Percentiles rank a stretch among this genome's conserved stretches.
phyloP scores from a whole-genome alignment of 2,113 vertebrate species.

The Girardinichthys multiradiatus region DNA sequence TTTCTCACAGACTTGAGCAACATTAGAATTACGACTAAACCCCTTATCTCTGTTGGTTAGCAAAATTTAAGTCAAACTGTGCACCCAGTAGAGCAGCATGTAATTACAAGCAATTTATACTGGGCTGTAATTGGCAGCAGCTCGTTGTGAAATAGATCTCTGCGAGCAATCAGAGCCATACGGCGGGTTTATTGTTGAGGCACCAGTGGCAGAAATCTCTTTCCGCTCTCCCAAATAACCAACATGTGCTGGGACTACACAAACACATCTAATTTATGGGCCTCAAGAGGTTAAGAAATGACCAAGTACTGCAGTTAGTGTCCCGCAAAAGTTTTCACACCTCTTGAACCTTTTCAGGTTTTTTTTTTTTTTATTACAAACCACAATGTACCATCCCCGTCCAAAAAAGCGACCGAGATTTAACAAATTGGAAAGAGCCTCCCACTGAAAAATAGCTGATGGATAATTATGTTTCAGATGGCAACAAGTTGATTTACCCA shows the following conservation, averaged over 20 bases:
- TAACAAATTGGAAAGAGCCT: background rate
- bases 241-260: conserved; percentile 14
- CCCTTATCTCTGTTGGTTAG: conserved; percentile 52
- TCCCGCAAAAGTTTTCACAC: background rate
- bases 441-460: background rate
- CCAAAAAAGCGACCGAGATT: background rate
- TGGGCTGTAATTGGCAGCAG: conserved; percentile 77
- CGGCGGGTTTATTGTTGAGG: conserved; percentile 48
- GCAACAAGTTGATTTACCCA: background rate
- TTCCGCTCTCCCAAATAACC: conserved; percentile 19
- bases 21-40: conserved; percentile 26
- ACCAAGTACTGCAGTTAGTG: background rate
- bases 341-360: background rate
- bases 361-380: background rate
- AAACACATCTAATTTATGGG: conserved; percentile 3
- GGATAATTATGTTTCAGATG: background rate
- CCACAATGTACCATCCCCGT: background rate
- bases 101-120: conserved; percentile 79
- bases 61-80: conserved; percentile 71
- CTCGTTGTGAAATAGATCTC: conserved; percentile 67
- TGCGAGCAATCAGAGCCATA: conserved; percentile 47
- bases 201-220: conserved; percentile 21
- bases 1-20: conserved; percentile 33
- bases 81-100: conserved; percentile 70
- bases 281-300: background rate